Evolutionary conservation across 1,140 invertebrate genomes (phyloP), one percentile per base, ranked within the genome.

Genomic region (Diplogasteroides magnus): DNA sequence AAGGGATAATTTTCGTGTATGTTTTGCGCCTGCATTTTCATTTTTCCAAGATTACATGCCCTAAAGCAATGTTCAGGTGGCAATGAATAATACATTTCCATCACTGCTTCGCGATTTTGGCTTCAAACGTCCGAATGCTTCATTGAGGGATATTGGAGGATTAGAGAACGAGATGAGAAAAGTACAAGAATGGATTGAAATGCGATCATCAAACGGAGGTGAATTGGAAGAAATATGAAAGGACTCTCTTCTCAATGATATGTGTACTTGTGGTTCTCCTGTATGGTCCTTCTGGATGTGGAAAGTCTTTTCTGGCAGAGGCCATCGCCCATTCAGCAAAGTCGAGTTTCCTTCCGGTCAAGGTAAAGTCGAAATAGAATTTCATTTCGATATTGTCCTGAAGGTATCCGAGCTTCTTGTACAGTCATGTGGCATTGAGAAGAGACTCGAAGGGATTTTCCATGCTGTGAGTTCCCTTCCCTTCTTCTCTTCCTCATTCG

Each of bases 301-400:
- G 94, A 89, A 98, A 98, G 86, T 98, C 96, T 59, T 83, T 99
- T 61, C 84, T 98, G 80, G 96, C 96, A 61, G 98, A 99, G 86
- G 96, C 96, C 1, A 99, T 99, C 78, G 96, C 96, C 60, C 98
- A 98, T 84, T 96, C 98, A 85, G 98, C 96, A 80, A 95, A 98
- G 85, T 95, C 95, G 1, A 98, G 98, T 83, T 99, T 99, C 83
- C 98, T 99, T 79, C 96, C 93, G 0, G 94, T 99, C 71, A 99
- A 99, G 84, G 96, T 68, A 63, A 60, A 60, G 23, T 13, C 23
- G 3, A 29, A 60, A 60, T 60, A 60, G 28, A 6, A 6, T 23
- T 60, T 60, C 3, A 60, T 13, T 60, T 60, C 28, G 95, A 6
- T 95, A 94, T 0, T 95, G 98, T 85, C 86, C 98, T 63, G 87